Conservation (phyloP, 2,113 vertebrate species). For the Bos javanicus region DNA sequence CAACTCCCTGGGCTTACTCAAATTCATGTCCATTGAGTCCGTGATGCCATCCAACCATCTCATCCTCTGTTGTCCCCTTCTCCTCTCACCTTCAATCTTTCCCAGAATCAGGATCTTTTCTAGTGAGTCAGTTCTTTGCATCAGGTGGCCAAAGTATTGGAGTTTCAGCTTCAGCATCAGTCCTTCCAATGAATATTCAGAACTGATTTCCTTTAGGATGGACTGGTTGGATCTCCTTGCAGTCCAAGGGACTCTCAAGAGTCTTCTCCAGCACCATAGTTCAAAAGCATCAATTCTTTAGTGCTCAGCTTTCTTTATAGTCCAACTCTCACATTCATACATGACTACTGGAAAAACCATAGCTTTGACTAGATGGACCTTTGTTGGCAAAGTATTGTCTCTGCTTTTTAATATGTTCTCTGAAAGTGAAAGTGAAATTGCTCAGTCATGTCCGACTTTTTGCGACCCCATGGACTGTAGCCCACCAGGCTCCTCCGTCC, state of each 20-base stretch:
- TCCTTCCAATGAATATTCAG: neutral
- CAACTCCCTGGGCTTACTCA: neutral
- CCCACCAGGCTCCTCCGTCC: no score
- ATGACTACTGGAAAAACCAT: neutral
- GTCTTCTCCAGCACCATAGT: neutral
- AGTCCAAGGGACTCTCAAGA: neutral
- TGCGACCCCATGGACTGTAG: no score
- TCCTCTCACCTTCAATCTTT: neutral
- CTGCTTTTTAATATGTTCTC: neutral
- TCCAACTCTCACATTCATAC: neutral
- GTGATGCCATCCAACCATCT: neutral
- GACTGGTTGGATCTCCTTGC: neutral
- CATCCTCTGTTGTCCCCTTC: neutral
- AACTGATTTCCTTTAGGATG: neutral
- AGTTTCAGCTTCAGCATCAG: neutral
- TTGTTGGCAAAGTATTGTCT: neutral
- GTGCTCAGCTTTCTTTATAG: neutral
- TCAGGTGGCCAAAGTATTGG: neutral
- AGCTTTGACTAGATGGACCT: neutral
- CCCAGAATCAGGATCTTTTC: neutral
- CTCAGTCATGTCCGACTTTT: no score
- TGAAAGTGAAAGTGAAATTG: neutral
- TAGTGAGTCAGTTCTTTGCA: neutral
- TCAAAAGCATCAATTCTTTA: neutral
- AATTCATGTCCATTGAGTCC: neutral